A percentile compares a stretch with the other conserved stretches of the same genome.
These are phyloP conservation scores for Griposia aprilina DNA, from an alignment of 2,888 invertebrate genomes.

Conservation along the genomic window DNA sequence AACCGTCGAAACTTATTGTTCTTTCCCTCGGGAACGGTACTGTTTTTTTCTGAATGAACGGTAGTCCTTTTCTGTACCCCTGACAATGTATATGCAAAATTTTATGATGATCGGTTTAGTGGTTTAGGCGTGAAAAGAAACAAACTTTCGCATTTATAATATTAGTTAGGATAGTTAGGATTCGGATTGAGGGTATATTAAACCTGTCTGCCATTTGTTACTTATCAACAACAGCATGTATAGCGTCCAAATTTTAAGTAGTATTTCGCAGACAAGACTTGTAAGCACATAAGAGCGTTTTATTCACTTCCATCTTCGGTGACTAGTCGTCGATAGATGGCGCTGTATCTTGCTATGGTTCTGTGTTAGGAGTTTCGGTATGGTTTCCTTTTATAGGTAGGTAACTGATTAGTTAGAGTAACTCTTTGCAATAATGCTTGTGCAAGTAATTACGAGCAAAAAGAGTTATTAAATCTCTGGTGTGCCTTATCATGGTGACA, in stretches of 20 bases:
- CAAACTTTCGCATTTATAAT: too few species aligned
- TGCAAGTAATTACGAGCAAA: too few species aligned
- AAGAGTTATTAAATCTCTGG: not conserved
- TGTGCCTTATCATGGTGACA: constrained; percentile 10
- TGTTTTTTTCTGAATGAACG: too few species aligned
- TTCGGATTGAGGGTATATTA: not conserved
- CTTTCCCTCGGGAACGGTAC: too few species aligned
- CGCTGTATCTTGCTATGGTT: not conserved
- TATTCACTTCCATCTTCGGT: too few species aligned
- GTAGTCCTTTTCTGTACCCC: too few species aligned
- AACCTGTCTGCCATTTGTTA: not conserved
- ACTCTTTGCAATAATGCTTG: not conserved
- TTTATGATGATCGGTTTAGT: too few species aligned
- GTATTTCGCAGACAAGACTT: not conserved
- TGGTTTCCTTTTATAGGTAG: not conserved
- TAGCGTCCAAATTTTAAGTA: not conserved
- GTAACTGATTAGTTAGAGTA: not conserved
- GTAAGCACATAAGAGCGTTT: not conserved
- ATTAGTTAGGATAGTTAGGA: too few species aligned
- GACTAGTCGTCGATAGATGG: constrained; percentile 15
- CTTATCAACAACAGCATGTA: not conserved
- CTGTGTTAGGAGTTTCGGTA: not conserved
- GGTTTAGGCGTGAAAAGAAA: too few species aligned
- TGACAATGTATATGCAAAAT: too few species aligned
- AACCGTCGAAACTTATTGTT: too few species aligned